A percentile compares a stretch with the other conserved stretches of the same genome.
phyloP scores from a whole-genome alignment of 2,888 invertebrate species.

The Lobophora halterata region DNA sequence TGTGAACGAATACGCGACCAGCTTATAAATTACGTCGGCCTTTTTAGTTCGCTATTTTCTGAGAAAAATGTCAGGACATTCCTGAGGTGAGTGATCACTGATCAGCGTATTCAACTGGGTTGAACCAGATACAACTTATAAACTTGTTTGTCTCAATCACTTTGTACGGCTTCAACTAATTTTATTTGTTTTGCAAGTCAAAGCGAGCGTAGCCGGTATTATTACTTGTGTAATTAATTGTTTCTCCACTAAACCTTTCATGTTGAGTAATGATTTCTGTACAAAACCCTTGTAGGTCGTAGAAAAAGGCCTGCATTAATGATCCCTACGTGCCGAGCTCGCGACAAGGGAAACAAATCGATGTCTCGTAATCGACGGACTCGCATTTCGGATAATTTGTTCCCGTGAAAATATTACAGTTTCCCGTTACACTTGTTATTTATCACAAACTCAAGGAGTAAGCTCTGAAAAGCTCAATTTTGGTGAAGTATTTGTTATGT shows the following conservation, averaged over 20 bases:
- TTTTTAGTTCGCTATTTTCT: constrained; percentile 15
- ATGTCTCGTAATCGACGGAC: constrained; percentile 57
- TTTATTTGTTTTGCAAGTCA: constrained; percentile 3
- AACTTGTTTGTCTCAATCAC: constrained; percentile 1
- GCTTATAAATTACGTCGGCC: constrained; percentile 34
- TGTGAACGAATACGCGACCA: constrained; percentile 49
- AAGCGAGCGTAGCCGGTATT: no score
- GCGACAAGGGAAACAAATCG: constrained; percentile 55
- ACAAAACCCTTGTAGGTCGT: constrained; percentile 29
- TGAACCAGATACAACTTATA: neutral
- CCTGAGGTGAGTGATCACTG: constrained; percentile 1
- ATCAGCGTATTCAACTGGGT: constrained; percentile 1
- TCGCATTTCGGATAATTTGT: constrained; percentile 50
- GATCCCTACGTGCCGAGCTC: constrained; percentile 51
- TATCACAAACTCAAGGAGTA: constrained; percentile 16
- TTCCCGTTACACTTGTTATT: constrained; percentile 35
- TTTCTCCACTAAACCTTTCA: constrained; percentile 12
- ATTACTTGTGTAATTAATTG: neutral
- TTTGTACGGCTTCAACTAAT: constrained; percentile 4
- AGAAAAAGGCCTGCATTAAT: constrained; percentile 55
- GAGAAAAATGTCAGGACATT: constrained; percentile 15
- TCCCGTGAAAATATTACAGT: constrained; percentile 43
- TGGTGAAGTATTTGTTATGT: neutral
- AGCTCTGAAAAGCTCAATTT: constrained; percentile 8
- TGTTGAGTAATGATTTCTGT: constrained; percentile 26